Base-by-base conservation (phyloP, 2,113 vertebrate species). In the Ceyx cyanopectus region DNA sequence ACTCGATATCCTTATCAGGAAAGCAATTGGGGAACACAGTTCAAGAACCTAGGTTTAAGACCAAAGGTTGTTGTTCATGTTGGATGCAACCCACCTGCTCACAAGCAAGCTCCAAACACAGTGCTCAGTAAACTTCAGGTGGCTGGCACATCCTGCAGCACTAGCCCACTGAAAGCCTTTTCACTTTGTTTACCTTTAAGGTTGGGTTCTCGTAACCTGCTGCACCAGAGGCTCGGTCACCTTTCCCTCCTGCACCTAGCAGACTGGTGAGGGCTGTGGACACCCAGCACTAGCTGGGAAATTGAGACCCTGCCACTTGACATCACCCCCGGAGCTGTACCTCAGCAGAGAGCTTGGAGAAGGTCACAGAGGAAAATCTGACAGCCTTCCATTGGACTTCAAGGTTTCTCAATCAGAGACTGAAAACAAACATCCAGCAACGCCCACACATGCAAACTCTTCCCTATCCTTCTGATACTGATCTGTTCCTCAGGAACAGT, bases 1-100 rank as follows among this genome's bases (percentile, higher is more conserved):
- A 92, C 48, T 61, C 0, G 10, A 72, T 81, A 93, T 14, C 61
- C 56, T 94, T 95, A 96, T 94, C 94, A 40, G 60, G 61, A 93
- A 91, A 41, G 81, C 61, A 87, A 65, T 11, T 1, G 4, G 12
- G 26, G 72, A 91, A 60, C 70, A 89, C 51, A 83, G 89, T 80
- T 83, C 96, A 92, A 63, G 75, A 89, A 23, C 5, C 5, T 34
- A 81, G 48, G 48, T 87, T 91, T 83, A 65, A 75, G 82, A 85
- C 11, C 92, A 96, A 96, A 94, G 96, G 94, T 95, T 96, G 94
- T 94, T 96, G 60, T 1, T 81, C 2, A 0, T 0, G 1, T 75
- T 9, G 62, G 74, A 89, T 41, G 79, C 62, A 90, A 90, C 8
- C 2, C 6, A 70, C 14, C 3, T 0, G 0, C 46, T 29, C 46